Conservation (phyloP, 1,140 invertebrate species). For the Octopus bimaculoides region DNA sequence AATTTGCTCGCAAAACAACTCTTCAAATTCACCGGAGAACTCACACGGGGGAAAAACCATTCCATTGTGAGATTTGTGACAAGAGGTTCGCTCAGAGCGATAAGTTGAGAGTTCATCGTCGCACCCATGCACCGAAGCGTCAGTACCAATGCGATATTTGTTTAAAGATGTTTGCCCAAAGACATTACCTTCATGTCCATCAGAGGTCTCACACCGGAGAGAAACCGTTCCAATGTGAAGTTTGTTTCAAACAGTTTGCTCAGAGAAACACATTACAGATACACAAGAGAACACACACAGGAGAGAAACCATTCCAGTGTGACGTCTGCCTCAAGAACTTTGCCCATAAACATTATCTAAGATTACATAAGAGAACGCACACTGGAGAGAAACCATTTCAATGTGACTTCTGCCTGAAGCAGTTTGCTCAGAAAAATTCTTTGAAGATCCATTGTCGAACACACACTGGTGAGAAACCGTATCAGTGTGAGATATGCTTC, state of each 20-base stretch:
- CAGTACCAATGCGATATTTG: neutral
- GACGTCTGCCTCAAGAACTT: conserved; percentile 75
- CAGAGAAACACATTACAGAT: conserved; percentile 81
- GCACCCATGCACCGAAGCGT: neutral
- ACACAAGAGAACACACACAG: conserved; percentile 71
- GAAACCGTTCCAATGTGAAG: conserved; percentile 81
- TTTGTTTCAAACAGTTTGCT: conserved; percentile 84
- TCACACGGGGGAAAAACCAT: conserved; percentile 10
- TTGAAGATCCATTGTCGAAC: neutral
- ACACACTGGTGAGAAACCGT: conserved; percentile 73
- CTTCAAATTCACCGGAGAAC: neutral
- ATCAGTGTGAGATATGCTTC: conserved; percentile 81
- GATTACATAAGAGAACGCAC: conserved; percentile 73
- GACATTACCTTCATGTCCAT: neutral
- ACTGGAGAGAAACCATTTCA: conserved; percentile 60
- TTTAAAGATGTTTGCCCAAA: neutral
- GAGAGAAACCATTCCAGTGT: conserved; percentile 78
- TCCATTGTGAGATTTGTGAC: conserved; percentile 18
- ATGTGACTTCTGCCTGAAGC: conserved; percentile 64
- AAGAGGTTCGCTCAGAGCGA: conserved; percentile 68
- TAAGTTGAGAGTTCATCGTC: conserved; percentile 71
- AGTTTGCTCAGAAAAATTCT: conserved; percentile 69
- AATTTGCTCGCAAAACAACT: conserved; percentile 1
- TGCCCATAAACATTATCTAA: conserved; percentile 80
- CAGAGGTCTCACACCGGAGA: conserved; percentile 58